Conservation (phyloP, 2,888 invertebrate species). For the Poecilobothrus nobilitatus region DNA sequence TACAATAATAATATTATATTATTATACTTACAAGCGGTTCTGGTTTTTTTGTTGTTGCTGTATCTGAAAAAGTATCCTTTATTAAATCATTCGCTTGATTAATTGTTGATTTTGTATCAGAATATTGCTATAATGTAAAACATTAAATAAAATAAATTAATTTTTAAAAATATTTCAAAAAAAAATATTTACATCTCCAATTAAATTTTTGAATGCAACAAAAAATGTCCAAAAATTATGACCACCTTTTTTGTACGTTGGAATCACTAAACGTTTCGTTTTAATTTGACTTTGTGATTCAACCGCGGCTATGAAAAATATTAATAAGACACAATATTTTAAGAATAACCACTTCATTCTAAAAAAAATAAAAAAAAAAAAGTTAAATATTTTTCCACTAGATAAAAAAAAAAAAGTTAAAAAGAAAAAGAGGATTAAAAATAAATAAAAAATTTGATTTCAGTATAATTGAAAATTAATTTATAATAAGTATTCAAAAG, state of each 20-base stretch:
- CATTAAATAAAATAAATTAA: constrained; percentile 15
- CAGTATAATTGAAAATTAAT: too few species aligned
- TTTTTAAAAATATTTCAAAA: background rate
- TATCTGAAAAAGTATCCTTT: constrained; percentile 38
- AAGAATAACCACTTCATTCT: background rate
- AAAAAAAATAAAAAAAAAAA: background rate
- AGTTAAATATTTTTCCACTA: too few species aligned
- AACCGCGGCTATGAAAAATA: background rate
- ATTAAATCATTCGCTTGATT: constrained; percentile 37
- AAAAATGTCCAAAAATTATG: background rate
- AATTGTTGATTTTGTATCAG: constrained; percentile 37
- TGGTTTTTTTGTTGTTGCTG: constrained; percentile 32
- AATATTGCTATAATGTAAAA: constrained; percentile 36
- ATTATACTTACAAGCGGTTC: constrained; percentile 13
- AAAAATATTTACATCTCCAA: constrained; percentile 7
- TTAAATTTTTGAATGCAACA: background rate
- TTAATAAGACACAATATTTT: background rate
- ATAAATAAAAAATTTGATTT: too few species aligned
- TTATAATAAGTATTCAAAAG: too few species aligned
- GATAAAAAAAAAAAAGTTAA: too few species aligned
- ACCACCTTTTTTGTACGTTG: background rate
- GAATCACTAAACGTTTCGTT: background rate
- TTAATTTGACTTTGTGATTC: background rate
- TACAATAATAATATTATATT: too few species aligned
- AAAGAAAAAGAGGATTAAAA: too few species aligned